Base-by-base conservation (phyloP, 2,113 vertebrate species). In the Sebastes fasciatus region DNA sequence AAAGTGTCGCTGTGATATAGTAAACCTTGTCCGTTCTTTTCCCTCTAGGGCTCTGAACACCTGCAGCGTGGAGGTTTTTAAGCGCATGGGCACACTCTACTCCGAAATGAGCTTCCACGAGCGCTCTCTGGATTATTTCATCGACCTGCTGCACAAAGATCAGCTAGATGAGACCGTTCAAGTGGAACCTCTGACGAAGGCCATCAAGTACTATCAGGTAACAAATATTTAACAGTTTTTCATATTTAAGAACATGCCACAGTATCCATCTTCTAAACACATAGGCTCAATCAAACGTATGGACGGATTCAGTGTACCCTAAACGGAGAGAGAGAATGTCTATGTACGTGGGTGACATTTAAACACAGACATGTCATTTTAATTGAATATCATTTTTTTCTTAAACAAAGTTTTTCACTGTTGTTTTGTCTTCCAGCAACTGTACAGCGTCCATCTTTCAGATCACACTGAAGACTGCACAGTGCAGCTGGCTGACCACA, bases 121-220 rank as follows among this genome's bases (percentile, higher is more conserved):
- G 85, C 97, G 97, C 49, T 98, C 98, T 2, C 91, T 99, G 90
- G 98, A 99, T 86, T 97, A 96, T 92, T 96, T 99, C 82, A 99
- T 99, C 0, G 97, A 99, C 88, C 95, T 99, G 81, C 94, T 99
- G 74, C 97, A 98, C 94, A 99, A 97, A 93, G 98, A 99, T 91
- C 97, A 98, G 93, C 95, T 99, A 81, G 98, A 99, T 0, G 98
- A 99, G 95, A 99, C 98, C 0, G 96, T 99, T 81, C 97, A 99
- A 0, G 98, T 99, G 83, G 98, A 99, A 84, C 97, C 97, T 0
- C 96, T 99, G 77, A 99, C 98, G 73, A 99, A 99, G 89, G 98
- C 98, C 89, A 98, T 99, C 95, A 99, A 98, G 83, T 99, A 99
- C 93, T 99, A 99, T 80, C 98, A 99, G 98, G 98, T 99, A 94